phyloP scores from a whole-genome alignment of 2,888 invertebrate genomes.

The Lycocerus yunnanus region DNA sequence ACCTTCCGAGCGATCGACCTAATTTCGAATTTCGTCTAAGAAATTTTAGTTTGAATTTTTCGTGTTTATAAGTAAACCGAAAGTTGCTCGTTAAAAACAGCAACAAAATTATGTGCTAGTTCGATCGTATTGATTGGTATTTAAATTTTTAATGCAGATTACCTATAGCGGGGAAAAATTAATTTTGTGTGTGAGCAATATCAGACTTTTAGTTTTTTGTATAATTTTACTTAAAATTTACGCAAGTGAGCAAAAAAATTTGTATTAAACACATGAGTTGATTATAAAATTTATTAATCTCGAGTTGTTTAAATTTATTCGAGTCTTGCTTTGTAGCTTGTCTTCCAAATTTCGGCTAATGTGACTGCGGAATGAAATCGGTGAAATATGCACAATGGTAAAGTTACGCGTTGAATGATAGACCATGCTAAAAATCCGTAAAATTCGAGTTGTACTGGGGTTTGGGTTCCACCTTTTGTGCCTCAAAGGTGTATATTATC shows the following conservation, averaged over 20 bases:
- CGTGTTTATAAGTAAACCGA: not conserved
- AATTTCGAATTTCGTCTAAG: not conserved
- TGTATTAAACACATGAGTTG: not conserved
- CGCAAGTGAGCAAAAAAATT: not conserved
- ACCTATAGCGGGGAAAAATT: not conserved
- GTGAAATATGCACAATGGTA: slow-evolving; percentile 95
- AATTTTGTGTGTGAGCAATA: not conserved
- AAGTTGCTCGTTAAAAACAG: not conserved
- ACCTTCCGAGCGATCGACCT: not conserved
- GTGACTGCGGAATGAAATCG: slow-evolving; percentile 94
- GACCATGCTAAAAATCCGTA: slow-evolving; percentile 94
- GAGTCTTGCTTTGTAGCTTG: slow-evolving; percentile 88
- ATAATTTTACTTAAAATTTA: not conserved
- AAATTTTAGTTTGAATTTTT: not conserved
- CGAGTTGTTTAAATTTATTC: slow-evolving; percentile 65
- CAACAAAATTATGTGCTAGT: not conserved
- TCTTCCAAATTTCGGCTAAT: slow-evolving; percentile 95
- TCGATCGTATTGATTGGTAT: not conserved
- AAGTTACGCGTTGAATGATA: slow-evolving; percentile 87
- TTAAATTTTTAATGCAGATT: not conserved
- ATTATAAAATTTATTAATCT: not conserved
- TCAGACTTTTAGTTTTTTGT: not conserved
- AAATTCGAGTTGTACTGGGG: slow-evolving; percentile 89
- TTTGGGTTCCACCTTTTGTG: slow-evolving; percentile 91
- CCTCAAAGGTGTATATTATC: slow-evolving; percentile 94